Conservation (phyloP, 2,797 vertebrate species). For the Muscicapa comitata region DNA sequence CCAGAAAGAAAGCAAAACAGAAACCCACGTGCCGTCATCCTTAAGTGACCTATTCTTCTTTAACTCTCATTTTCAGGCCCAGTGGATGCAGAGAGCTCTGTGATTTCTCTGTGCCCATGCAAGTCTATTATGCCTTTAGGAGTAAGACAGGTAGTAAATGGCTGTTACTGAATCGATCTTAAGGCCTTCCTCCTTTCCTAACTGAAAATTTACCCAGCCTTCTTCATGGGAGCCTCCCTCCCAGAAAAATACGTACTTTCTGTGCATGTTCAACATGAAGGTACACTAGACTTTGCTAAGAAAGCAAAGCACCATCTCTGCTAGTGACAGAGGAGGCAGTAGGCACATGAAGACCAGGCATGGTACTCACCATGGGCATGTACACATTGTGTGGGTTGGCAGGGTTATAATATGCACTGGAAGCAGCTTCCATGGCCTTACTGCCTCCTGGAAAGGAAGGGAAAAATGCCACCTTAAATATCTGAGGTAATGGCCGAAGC, state of each 20-base stretch:
- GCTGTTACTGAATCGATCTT: neutral
- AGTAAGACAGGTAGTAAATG: neutral
- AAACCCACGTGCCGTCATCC: neutral
- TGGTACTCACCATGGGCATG: conserved; percentile 86
- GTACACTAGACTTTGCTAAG: neutral
- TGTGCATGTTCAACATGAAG: neutral
- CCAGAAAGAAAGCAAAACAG: neutral
- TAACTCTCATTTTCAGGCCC: neutral
- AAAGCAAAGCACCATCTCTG: neutral
- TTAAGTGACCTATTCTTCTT: neutral
- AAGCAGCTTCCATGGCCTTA: conserved; percentile 86
- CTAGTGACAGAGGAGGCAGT: neutral
- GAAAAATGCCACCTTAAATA: neutral
- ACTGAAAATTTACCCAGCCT: neutral
- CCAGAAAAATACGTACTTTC: neutral
- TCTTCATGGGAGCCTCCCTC: neutral
- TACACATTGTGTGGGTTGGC: conserved; percentile 90
- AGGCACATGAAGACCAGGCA: neutral
- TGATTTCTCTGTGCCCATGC: neutral
- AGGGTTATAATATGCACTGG: conserved; percentile 89
- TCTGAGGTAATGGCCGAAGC: neutral
- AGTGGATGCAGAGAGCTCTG: neutral
- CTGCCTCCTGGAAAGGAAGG: conserved; percentile 66
- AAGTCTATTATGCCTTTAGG: neutral
- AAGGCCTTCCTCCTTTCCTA: neutral